These are phyloP conservation scores for Melanotaenia maccullochi DNA, from an alignment of 2,797 vertebrate species.

Conservation along the genomic window DNA sequence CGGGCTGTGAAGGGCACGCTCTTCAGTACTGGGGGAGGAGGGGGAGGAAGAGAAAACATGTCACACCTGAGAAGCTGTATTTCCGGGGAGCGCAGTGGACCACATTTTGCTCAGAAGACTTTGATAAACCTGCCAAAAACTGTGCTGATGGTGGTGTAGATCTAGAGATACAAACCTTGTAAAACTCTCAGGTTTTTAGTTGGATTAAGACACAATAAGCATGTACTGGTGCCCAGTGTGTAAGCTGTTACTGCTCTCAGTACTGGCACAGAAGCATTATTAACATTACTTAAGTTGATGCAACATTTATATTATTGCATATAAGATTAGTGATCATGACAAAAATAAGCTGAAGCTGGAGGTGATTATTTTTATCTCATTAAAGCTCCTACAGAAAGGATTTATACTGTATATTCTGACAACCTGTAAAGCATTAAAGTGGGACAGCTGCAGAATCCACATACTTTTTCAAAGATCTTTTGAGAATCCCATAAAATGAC, in stretches of 20 bases:
- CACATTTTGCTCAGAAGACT: conserved; percentile 26
- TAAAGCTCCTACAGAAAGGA: conserved; percentile 1
- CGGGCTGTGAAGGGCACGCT: conserved; percentile 98
- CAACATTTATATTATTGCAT: conserved; percentile 54
- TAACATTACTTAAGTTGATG: conserved; percentile 28
- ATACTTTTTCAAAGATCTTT: neutral
- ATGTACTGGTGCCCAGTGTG: neutral
- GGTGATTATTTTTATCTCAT: conserved; percentile 8
- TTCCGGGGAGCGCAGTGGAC: conserved; percentile 18
- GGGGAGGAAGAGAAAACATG: conserved; percentile 69
- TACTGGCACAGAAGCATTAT: conserved; percentile 45
- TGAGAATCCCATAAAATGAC: neutral
- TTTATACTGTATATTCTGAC: too few species aligned
- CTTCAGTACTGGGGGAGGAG: conserved; percentile 91
- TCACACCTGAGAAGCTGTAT: conserved; percentile 70
- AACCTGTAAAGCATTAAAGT: neutral
- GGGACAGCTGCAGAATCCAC: neutral
- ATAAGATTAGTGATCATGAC: conserved; percentile 30
- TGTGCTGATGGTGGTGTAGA: neutral
- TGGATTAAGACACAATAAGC: conserved; percentile 26
- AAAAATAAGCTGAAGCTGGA: conserved; percentile 56
- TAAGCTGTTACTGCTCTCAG: conserved; percentile 36
- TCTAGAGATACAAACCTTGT: neutral
- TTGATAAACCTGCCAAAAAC: conserved; percentile 14
- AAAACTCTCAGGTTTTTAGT: conserved; percentile 28